Evolutionary conservation across 2,797 vertebrate species (phyloP), one percentile per base, ranked within the genome.

Genomic region (Myotis vivesi): DNA sequence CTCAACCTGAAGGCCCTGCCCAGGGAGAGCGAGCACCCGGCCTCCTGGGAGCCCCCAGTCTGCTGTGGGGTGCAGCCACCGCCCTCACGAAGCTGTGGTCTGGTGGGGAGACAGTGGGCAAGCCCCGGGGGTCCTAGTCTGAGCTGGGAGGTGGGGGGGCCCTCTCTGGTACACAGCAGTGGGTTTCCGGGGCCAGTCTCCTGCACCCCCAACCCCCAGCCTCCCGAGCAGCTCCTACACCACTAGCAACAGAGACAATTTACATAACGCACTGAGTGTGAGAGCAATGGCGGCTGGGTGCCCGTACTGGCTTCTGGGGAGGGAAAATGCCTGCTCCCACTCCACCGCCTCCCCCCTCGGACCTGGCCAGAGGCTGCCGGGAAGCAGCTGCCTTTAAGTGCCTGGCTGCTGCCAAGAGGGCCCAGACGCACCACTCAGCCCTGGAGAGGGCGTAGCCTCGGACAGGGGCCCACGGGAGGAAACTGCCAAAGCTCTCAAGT

Each of bases 161-260:
- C 64, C 44, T 88, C 87, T 55, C 16, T 28, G 71, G 91, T 3
- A 13, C 25, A 44, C 36, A 93, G 72, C 57, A n/a, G 33, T 89
- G 87, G 62, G 36, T 94, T 94, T 83, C 64, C 36, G 76, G 82
- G 85, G 69, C 64, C 38, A 46, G 77, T 49, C 82, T 97, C 72
- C 41, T 85, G 84, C 89, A 89, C 89, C 89, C 17, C 0, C 2
- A 82, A 82, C 92, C 86, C 79, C 69, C 22, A 0, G 46, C 46
- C 46, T 46, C 86, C 73, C 38, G 66, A 93, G 87, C 20, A 80
- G 91, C 46, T 95, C 77, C 92, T 86, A 38, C 25, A 87, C 92
- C 94, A 96, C 93, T 94, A 96, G 96, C 96, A 91, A 94, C 72
- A 0, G 97, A 96, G 96, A 94, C 91, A 85, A 96, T 97, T 97